Percentiles rank a stretch among this genome's conserved stretches.
phyloP scores from a whole-genome alignment of 1,140 invertebrate species.

The Maconellicoccus hirsutus region DNA sequence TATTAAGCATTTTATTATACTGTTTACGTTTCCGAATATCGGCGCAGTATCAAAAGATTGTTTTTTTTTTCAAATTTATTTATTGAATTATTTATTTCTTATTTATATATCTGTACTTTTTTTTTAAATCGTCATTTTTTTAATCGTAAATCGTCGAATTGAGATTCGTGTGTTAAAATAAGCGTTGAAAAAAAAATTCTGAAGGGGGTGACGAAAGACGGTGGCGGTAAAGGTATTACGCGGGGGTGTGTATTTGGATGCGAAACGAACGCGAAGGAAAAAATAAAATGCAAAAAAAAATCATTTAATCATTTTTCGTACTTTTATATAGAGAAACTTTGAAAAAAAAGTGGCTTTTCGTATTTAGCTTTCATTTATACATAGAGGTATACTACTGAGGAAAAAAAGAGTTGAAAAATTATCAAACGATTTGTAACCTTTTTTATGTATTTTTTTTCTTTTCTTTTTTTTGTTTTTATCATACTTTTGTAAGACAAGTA shows the following conservation, averaged over 20 bases:
- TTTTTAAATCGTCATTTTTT: background rate
- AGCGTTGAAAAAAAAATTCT: background rate
- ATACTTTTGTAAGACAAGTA: slow-evolving; percentile 17
- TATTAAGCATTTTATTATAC: background rate
- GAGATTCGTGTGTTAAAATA: background rate
- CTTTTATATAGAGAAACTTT: background rate
- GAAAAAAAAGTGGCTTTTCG: background rate
- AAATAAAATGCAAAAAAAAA: too few species aligned
- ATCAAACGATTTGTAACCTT: background rate
- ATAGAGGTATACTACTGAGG: background rate
- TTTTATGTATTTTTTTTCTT: background rate
- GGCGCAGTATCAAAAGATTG: background rate
- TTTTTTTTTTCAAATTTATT: background rate
- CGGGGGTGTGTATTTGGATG: too few species aligned
- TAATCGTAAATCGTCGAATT: background rate
- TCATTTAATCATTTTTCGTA: background rate
- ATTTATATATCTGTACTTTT: background rate
- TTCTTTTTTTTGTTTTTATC: slow-evolving; percentile 1
- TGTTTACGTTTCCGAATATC: background rate
- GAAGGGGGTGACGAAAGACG: background rate
- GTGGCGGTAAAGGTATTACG: background rate
- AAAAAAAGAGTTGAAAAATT: background rate
- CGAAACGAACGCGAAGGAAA: too few species aligned
- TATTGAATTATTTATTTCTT: background rate
- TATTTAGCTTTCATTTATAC: slow-evolving; percentile 4